A percentile compares a stretch with the other conserved stretches of the same genome.
Conservation (phyloP, 2,888 invertebrate genomes). For the Drosophila aldrichi region DNA sequence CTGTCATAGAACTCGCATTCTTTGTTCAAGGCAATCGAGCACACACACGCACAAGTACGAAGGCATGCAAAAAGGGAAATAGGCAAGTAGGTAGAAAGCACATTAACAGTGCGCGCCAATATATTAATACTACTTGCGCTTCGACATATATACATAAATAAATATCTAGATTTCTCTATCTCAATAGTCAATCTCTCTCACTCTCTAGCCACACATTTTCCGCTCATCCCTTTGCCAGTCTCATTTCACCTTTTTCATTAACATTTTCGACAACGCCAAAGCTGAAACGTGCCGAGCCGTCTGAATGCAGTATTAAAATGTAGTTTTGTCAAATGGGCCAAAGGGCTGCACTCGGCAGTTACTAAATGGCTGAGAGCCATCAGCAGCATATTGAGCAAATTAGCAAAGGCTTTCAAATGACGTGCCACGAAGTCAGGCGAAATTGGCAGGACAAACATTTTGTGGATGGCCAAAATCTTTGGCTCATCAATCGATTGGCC, state of each 20-base stretch:
- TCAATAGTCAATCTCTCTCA: no score
- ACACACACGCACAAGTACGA: no score
- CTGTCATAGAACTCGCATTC: no score
- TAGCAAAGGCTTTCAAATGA: slow-evolving; percentile 49
- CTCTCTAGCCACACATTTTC: background rate
- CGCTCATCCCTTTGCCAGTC: background rate
- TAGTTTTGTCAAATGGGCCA: slow-evolving; percentile 46
- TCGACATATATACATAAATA: no score
- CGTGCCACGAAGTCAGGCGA: slow-evolving; percentile 38
- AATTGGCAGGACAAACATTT: slow-evolving; percentile 9
- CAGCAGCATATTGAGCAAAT: slow-evolving; percentile 62
- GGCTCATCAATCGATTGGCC: slow-evolving; percentile 50
- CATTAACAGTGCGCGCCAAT: no score
- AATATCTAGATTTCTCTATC: background rate
- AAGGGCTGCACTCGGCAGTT: slow-evolving; percentile 50
- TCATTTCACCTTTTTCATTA: slow-evolving; percentile 17
- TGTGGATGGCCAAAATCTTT: slow-evolving; percentile 16
- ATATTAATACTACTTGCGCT: no score
- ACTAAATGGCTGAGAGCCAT: slow-evolving; percentile 55
- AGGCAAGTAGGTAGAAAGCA: no score
- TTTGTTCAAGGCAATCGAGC: no score
- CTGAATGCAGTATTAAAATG: slow-evolving; percentile 45
- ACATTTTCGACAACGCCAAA: slow-evolving; percentile 10
- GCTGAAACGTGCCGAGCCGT: slow-evolving; percentile 56
- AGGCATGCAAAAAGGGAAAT: no score